Conservation (phyloP, 2,797 vertebrate genomes). For the Cetoscarus ocellatus region DNA sequence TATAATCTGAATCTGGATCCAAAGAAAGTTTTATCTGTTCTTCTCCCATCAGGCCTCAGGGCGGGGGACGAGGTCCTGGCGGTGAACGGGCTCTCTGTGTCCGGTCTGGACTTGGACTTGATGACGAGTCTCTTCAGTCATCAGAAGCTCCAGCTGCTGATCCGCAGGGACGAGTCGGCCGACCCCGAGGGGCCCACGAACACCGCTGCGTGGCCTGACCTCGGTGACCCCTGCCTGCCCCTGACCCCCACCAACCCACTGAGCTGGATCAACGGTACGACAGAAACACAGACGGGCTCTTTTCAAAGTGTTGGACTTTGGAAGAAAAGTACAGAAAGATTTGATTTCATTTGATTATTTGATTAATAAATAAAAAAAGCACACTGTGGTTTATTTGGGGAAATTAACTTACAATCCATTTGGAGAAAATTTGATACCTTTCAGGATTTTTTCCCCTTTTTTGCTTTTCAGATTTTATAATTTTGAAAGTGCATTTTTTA, state of each 20-base stretch:
- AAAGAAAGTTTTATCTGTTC: too few relatives aligned
- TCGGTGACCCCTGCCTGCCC: conserved; percentile 63
- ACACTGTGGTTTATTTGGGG: too few relatives aligned
- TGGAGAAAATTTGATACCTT: too few relatives aligned
- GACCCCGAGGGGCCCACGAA: conserved; percentile 22
- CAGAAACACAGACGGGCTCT: background rate
- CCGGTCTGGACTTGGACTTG: conserved; percentile 89
- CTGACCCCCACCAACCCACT: conserved; percentile 73
- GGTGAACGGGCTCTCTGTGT: conserved; percentile 87
- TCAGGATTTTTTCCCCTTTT: too few relatives aligned
- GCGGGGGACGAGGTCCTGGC: conserved; percentile 90
- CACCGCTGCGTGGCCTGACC: conserved; percentile 75
- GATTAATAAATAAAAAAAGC: too few relatives aligned
- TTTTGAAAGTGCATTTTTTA: too few relatives aligned
- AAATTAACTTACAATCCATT: too few relatives aligned
- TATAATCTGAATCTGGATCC: too few relatives aligned
- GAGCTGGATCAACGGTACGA: conserved; percentile 79
- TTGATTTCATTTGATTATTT: too few relatives aligned
- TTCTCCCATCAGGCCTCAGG: conserved; percentile 84
- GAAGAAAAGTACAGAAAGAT: too few relatives aligned
- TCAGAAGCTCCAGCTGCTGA: conserved; percentile 85
- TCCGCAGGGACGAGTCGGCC: conserved; percentile 74
- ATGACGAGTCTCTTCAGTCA: conserved; percentile 91
- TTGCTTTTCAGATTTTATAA: too few relatives aligned
- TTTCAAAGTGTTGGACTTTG: too few relatives aligned